Base-by-base conservation (phyloP, 2,113 vertebrate genomes). In the Hemiprocne comata region DNA sequence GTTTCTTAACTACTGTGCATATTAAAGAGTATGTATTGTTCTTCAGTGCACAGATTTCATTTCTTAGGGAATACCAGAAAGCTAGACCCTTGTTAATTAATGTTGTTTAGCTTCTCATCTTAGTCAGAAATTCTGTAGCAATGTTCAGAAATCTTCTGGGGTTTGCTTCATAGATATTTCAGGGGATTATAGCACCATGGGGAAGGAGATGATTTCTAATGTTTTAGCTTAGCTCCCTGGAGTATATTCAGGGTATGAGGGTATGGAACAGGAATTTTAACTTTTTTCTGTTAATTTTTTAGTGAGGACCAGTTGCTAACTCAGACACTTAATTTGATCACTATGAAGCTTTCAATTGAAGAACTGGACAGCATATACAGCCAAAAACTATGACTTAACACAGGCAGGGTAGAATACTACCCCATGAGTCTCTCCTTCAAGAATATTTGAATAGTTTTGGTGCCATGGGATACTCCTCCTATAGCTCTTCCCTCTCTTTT, bases 151-250 rank as follows among this genome's bases (percentile, higher is more conserved):
- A 44, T 46, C 57, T 60, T 54, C 51, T 54, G 38, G n/a, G 28
- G 2, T 83, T 88, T 87, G 42, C 29, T 88, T 72, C 42, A 10
- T 38, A 36, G 50, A 13, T 44, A 24, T 76, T 53, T 48, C 8
- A 75, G 83, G 58, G 38, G 34, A 57, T 69, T 90, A 19, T 12
- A 9, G 38, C 51, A 31, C 62, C 7, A 5, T n/a, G 34, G 66
- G 74, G n/a, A 79, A 19, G 29, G 53, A 57, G 67, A 46, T 10
- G 4, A 57, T 57, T 69, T 76, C 29, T 19, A 18, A 11, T 54
- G 6, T 46, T 87, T 61, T 61, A 72, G 25, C 4, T 69, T 75
- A 62, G 9, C 2, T 8, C 23, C n/a, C 4, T 0, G 0, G 66
- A 74, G 25, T 62, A 71, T 44, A 7, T 48, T 53, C 33, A 82